Conservation (phyloP, 2,888 invertebrate species). For the Pilophorus perplexus region DNA sequence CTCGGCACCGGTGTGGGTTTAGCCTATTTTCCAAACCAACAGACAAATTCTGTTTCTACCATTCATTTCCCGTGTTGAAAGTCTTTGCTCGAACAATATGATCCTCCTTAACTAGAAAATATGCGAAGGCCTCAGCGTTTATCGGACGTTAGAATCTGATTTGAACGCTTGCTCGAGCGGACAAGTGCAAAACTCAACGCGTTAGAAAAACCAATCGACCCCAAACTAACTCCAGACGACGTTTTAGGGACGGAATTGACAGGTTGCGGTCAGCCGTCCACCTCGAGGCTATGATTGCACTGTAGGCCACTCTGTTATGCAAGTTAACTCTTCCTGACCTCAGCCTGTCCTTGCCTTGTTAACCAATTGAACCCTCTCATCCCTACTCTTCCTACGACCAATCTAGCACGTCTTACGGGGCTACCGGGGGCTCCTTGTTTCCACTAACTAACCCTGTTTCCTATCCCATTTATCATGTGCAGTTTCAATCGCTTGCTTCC, state of each 20-base stretch:
- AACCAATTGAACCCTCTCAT: constrained; percentile 42
- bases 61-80: too few species aligned
- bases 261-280: constrained; percentile 20
- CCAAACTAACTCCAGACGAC: constrained; percentile 20
- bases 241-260: constrained; percentile 33
- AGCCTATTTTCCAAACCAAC: too few species aligned
- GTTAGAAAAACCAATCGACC: neutral
- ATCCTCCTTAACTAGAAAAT: too few species aligned
- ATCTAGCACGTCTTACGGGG: constrained; percentile 21
- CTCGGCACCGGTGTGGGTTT: too few species aligned
- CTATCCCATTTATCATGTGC: neutral
- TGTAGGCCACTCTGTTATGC: constrained; percentile 40
- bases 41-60: too few species aligned
- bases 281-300: constrained; percentile 22
- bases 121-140: too few species aligned
- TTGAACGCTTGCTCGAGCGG: constrained; percentile 8
- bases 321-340: constrained; percentile 45
- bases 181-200: constrained; percentile 22
- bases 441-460: constrained; percentile 24
- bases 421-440: constrained; percentile 19
- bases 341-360: constrained; percentile 45
- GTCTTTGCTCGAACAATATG: too few species aligned
- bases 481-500: constrained; percentile 23
- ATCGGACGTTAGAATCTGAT: too few species aligned
- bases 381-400: constrained; percentile 13